These are phyloP conservation scores for Trinorchestia longiramus DNA, from an alignment of 1,140 invertebrate genomes.

Conservation along the genomic window DNA sequence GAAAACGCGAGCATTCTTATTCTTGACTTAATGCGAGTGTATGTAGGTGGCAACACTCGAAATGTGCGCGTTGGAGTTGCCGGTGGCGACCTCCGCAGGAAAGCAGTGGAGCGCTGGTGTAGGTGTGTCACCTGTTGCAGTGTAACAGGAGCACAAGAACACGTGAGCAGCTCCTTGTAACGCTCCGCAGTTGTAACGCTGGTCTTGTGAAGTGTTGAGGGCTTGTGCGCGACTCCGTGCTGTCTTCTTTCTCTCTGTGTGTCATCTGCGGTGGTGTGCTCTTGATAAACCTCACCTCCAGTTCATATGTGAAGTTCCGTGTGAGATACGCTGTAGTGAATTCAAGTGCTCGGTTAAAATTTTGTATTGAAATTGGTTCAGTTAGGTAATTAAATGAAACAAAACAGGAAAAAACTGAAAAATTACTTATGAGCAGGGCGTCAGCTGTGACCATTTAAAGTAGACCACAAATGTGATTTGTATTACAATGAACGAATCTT, in stretches of 20 bases:
- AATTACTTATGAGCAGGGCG: background rate
- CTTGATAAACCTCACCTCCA: background rate
- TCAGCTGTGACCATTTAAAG: background rate
- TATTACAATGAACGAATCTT: background rate
- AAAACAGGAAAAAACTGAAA: background rate
- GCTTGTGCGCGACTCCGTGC: background rate
- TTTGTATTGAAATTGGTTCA: background rate
- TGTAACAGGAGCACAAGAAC: background rate
- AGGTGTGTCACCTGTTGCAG: constrained; percentile 44
- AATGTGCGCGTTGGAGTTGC: background rate
- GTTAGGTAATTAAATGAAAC: background rate
- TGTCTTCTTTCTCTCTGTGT: background rate
- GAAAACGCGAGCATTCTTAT: background rate
- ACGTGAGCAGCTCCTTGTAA: constrained; percentile 32
- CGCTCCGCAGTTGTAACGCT: constrained; percentile 29
- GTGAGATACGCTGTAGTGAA: background rate
- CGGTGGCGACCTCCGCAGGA: background rate
- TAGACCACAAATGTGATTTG: background rate
- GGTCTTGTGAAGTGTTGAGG: background rate
- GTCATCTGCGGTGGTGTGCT: background rate
- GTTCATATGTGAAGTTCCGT: background rate
- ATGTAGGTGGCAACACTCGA: background rate
- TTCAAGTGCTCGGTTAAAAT: background rate
- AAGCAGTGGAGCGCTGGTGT: background rate
- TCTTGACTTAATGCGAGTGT: background rate